Evolutionary conservation across 35 echinoderm and acorn worm genomes (phyloP).

Genomic region (Chiridota heheva): DNA sequence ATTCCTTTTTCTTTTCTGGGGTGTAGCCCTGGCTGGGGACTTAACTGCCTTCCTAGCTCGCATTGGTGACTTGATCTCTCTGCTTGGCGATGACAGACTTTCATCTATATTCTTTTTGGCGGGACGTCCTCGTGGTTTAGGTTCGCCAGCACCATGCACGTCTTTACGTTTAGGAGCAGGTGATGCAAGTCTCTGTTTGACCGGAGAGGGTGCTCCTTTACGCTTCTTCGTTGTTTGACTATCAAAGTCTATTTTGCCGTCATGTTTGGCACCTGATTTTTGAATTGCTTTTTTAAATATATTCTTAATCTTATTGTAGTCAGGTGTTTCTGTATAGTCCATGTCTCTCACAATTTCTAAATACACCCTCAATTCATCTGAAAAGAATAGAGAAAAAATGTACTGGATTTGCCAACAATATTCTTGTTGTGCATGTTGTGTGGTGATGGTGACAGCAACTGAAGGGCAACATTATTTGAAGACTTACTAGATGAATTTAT

Average conservation of each 20-base stretch:
- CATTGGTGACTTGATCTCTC: too few species aligned
- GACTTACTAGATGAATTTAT: background rate
- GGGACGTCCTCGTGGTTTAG: too few species aligned
- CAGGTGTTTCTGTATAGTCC: constrained; percentile 51
- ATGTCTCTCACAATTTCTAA: constrained; percentile 50
- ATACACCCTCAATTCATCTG: constrained; percentile 64
- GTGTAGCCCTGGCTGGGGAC: too few species aligned
- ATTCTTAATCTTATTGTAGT: constrained; percentile 48
- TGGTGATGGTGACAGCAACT: background rate
- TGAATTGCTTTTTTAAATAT: constrained; percentile 49
- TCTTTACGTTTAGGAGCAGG: too few species aligned
- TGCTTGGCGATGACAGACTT: too few species aligned
- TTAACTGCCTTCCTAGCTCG: too few species aligned
- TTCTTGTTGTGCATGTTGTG: background rate
- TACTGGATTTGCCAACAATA: background rate
- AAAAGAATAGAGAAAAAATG: background rate
- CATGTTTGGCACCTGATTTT: constrained; percentile 43
- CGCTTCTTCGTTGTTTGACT: too few species aligned
- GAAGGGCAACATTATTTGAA: background rate
- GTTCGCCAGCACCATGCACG: too few species aligned
- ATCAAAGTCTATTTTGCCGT: constrained; percentile 59
- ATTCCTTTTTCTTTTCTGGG: too few species aligned
- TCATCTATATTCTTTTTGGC: too few species aligned
- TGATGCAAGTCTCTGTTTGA: too few species aligned
- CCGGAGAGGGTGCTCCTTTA: too few species aligned